Percentiles rank a stretch among this genome's conserved stretches.
phyloP scores from a whole-genome alignment of 30 jellyfish, hydroid and myxozoan genomes.

The Aurelia sp. region DNA sequence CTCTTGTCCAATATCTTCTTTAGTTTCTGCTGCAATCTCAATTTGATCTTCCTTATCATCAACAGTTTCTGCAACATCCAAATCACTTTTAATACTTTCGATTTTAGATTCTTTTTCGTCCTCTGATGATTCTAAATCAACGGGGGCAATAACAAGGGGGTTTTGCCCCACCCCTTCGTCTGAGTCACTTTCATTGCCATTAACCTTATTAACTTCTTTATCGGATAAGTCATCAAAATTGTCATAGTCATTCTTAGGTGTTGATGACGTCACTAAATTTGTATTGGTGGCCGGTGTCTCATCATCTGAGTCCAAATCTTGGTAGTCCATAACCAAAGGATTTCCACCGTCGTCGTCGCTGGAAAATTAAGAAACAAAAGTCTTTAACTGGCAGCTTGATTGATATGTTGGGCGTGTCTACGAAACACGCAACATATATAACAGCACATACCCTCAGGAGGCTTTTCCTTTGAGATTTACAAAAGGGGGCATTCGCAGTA shows the following conservation, averaged over 20 bases:
- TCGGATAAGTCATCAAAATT: neutral
- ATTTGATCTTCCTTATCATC: neutral
- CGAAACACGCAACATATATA: too few species aligned
- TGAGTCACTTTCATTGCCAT: slow-evolving; percentile 10
- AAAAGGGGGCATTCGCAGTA: too few species aligned
- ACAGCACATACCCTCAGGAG: too few species aligned
- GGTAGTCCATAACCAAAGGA: slow-evolving; percentile 74
- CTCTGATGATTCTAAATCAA: slow-evolving; percentile 55
- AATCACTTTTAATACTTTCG: neutral
- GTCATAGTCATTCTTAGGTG: slow-evolving; percentile 27
- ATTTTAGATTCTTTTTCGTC: slow-evolving; percentile 32
- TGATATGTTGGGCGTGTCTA: too few species aligned
- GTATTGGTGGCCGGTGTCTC: slow-evolving; percentile 50
- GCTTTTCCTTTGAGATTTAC: too few species aligned
- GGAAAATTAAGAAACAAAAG: too few species aligned
- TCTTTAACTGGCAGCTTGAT: too few species aligned
- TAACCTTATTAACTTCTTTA: neutral
- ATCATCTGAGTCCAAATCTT: slow-evolving; percentile 75
- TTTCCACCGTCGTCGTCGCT: slow-evolving; percentile 84
- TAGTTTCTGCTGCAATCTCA: neutral
- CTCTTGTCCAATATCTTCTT: neutral
- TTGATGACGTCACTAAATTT: neutral
- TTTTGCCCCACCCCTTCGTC: slow-evolving; percentile 57
- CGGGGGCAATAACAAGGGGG: slow-evolving; percentile 70
- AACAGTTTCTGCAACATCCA: neutral